Evolutionary conservation across 1,140 invertebrate genomes (phyloP), one percentile per base, ranked within the genome.

Genomic region (Paralvinella palmiformis): DNA sequence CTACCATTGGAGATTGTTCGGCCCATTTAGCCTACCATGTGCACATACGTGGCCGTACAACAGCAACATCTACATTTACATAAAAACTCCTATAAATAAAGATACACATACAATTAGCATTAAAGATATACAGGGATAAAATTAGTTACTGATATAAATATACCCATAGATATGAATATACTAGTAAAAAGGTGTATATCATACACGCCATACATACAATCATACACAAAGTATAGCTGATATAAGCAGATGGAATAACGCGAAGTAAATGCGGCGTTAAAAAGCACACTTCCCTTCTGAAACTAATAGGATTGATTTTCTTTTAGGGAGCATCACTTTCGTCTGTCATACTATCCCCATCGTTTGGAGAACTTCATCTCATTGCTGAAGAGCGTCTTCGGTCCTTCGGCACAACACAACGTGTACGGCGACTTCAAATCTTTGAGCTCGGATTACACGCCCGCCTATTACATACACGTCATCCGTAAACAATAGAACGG

Each of bases 271-370:
- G 7, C 24, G 13, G 10, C 7, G 7, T 27, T 15, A 15, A 15
- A 53, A 53, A 10, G 10, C 24, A 20, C 7, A 10, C 7, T 7
- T 10, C 13, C 10, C 10, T 15, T 53, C 50, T 10, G 7, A 36
- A 7, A 35, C 13, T 32, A 6, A 6, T 6, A 7, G 13, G n/a
- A 17, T 66, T 70, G 70, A 59, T 69, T 62, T 72, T 53, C 69
- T 84, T 84, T 64, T 74, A 91, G 87, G 7, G 27, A 32, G 20
- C 61, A 63, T 72, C 86, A 90, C 72, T 94, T 93, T 79, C 85
- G 91, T 15, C 79, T 93, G 17, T 91, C 89, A 4, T 94, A 92
- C 74, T 92, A 91, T 80, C 91, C 91, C 4, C 91, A 93, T 71
- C 85, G 84, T 50, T 76, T 92, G 57, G 81, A 85, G 10, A 79